A percentile compares a stretch with the other conserved stretches of the same genome.
Evolutionary conservation across 2,888 invertebrate species (phyloP).

Genomic region (Vannuccia rotundouncinata): DNA sequence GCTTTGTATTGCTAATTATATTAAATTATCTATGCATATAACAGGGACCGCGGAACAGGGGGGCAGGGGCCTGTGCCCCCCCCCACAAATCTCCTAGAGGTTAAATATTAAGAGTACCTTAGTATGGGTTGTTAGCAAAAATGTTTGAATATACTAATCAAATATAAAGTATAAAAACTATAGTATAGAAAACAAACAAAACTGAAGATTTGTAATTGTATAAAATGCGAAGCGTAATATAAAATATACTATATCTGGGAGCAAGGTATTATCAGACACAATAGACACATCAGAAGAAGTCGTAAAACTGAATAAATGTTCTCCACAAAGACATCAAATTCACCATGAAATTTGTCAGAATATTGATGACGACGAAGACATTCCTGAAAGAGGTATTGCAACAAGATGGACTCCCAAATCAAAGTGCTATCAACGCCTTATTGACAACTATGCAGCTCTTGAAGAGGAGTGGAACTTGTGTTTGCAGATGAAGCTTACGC

Average conservation of each 20-base stretch:
- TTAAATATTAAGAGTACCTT: no score
- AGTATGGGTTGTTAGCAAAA: no score
- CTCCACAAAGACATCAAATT: constrained; percentile 20
- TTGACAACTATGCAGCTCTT: constrained; percentile 28
- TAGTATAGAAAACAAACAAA: no score
- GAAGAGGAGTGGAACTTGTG: constrained; percentile 6
- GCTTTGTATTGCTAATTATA: no score
- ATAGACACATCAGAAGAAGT: constrained; percentile 14
- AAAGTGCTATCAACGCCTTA: constrained; percentile 6
- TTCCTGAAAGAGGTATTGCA: constrained; percentile 1
- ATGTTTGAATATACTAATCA: no score
- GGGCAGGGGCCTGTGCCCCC: no score
- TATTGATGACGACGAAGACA: constrained; percentile 21
- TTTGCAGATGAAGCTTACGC: neutral
- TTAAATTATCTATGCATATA: no score
- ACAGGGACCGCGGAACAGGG: no score
- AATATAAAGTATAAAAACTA: no score
- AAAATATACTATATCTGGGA: constrained; percentile 4
- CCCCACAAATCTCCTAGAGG: no score
- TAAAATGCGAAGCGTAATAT: no score
- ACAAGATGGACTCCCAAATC: constrained; percentile 11
- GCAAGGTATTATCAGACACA: constrained; percentile 19
- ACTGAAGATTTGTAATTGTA: no score
- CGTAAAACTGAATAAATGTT: constrained; percentile 15
- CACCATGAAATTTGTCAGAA: constrained; percentile 8